Base-by-base conservation (phyloP, 2,797 vertebrate species). In the Premnoplex brunnescens region DNA sequence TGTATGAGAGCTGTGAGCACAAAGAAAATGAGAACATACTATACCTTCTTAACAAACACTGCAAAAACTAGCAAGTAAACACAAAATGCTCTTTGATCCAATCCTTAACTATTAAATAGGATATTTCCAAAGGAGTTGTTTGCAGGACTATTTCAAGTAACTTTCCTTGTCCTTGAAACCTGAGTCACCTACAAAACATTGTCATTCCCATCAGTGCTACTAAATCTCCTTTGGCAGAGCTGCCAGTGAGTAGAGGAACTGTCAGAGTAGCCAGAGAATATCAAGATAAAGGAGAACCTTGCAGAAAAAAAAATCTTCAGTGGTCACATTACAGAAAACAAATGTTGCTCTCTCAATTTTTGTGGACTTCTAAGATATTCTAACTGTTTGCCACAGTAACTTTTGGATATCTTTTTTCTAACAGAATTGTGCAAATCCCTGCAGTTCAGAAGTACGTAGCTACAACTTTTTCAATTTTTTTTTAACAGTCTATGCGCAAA, bases 11-110 rank as follows among this genome's bases (percentile, higher is more conserved):
- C 41, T 85, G 32, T 55, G 30, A 44, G 62, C 43, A 92, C 23
- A 78, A 91, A 91, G n/a, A 89, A 92, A 92, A 91, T 49, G 34
- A 81, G 83, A 91, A 87, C 43, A 75, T 37, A 68, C 4, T 43
- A 55, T 55, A 72, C 24, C 37, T 15, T 83, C 71, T 82, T 46
- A 88, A 6, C 18, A 78, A 93, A 59, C 24, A 51, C 22, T 46
- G n/a, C 27, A 86, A 83, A 80, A 91, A 68, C 4, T 20, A 41
- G 49, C 17, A 69, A 62, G 22, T 48, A 74, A 95, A 92, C 21
- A 84, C 28, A 78, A 51, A 88, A 78, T 1, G 2, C 28, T 76
- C 48, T 59, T 59, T 64, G 21, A 74, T 55, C 8, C 46, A 46
- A 36, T 60, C 17, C 21, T 82, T 82, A 75, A 88, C 24, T 73